A percentile compares a stretch with the other conserved stretches of the same genome.
phyloP scores from a whole-genome alignment of 2,888 invertebrate species.

The Macrophya annulata region DNA sequence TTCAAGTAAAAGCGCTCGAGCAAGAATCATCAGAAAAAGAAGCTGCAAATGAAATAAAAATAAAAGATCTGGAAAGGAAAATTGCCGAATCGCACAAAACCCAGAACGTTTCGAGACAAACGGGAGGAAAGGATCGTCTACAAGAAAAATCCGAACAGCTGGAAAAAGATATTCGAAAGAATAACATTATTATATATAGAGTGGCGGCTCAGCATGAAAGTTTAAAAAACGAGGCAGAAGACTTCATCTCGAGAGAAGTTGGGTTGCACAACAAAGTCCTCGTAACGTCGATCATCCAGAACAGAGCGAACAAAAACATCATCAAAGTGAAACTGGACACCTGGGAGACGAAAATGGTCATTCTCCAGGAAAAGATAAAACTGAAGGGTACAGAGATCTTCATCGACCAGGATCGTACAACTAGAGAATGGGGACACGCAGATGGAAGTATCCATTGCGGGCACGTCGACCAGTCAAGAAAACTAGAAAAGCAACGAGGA shows the following conservation, averaged over 20 bases:
- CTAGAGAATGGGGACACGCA: too few relatives aligned
- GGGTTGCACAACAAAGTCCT: conserved; percentile 15
- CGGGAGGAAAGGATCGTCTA: neutral
- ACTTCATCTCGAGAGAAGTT: conserved; percentile 34
- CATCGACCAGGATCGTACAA: conserved; percentile 50
- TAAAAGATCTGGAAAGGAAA: conserved; percentile 45
- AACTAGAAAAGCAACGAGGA: neutral
- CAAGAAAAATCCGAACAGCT: conserved; percentile 42
- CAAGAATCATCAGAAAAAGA: conserved; percentile 41
- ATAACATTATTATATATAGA: conserved; percentile 50
- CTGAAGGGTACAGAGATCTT: conserved; percentile 44
- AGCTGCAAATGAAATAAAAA: conserved; percentile 17
- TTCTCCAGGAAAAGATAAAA: conserved; percentile 29
- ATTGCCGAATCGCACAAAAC: neutral
- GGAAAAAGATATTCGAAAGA: conserved; percentile 53
- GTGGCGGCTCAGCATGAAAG: neutral
- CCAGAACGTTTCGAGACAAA: neutral
- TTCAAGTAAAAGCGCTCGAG: conserved; percentile 37
- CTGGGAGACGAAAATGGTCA: conserved; percentile 44
- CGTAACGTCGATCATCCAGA: conserved; percentile 8
- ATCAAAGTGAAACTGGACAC: conserved; percentile 32
- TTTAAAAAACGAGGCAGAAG: conserved; percentile 6
- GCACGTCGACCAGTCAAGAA: neutral
- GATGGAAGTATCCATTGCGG: too few relatives aligned
- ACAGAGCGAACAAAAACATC: conserved; percentile 38